These are phyloP conservation scores for Oithona nana DNA, from an alignment of 2,888 invertebrate species.

Conservation along the genomic window DNA sequence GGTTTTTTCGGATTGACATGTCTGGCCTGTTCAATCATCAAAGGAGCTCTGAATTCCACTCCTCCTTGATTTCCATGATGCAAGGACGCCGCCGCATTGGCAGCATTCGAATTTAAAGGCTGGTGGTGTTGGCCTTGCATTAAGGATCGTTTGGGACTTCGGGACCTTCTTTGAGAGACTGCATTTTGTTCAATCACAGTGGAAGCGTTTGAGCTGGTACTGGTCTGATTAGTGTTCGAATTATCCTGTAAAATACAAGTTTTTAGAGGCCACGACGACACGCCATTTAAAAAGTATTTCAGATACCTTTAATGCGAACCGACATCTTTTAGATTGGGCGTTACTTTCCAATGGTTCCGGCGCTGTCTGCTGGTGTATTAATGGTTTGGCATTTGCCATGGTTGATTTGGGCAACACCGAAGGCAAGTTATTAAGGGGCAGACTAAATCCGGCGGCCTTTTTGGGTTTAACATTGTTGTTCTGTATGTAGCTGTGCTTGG, in stretches of 20 bases:
- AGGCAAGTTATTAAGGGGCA: not conserved
- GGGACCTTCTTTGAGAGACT: not conserved
- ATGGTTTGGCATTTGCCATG: no score
- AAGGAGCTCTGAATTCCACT: not conserved
- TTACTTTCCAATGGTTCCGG: not conserved
- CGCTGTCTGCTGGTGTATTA: not conserved
- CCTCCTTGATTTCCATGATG: not conserved
- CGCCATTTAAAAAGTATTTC: no score
- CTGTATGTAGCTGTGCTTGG: no score
- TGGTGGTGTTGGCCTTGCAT: not conserved
- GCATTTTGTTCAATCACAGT: not conserved
- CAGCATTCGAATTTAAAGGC: not conserved
- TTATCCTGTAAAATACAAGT: no score
- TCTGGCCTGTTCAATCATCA: not conserved
- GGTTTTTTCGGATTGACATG: no score
- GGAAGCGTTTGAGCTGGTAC: not conserved
- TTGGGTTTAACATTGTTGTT: not conserved
- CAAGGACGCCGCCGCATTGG: not conserved
- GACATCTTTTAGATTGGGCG: not conserved
- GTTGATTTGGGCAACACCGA: not conserved
- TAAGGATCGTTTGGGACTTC: not conserved
- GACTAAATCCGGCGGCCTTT: not conserved
- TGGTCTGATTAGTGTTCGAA: not conserved
- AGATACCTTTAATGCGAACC: not conserved
- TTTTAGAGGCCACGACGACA: no score